Evolutionary conservation across 2,797 vertebrate genomes (phyloP), one percentile per base, ranked within the genome.

Genomic region (Oryzias dopingdopingensis): DNA sequence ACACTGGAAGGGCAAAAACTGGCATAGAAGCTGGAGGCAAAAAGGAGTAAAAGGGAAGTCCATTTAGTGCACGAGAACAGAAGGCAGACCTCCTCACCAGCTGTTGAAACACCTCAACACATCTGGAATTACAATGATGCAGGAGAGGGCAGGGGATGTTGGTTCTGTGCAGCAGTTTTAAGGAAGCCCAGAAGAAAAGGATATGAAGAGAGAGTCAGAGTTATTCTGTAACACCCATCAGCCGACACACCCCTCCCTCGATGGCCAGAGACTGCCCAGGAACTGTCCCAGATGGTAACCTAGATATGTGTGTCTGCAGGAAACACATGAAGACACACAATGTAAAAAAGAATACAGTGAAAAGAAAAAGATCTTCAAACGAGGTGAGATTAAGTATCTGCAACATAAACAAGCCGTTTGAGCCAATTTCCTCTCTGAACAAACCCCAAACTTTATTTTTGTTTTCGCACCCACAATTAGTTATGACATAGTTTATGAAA

Each of bases 241-340:
- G 89, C 48, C 96, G 92, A 84, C 97, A 99, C 72, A 98, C 96
- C 37, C 97, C 97, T 77, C 97, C 97, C 92, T 99, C 97, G 40
- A 99, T 99, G 44, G 97, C 97, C 86, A 99, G 91, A 0, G 96
- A 98, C 87, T 97, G 96, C 76, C 97, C 97, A n/a, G 96, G 95
- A 79, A 97, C 93, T 0, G 96, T 96, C 57, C 96, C 96, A 0
- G 96, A 94, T 67, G 97, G 97, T 77, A 99, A 92, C 86, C 97
- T 95, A 71, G 97, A 99, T 92, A 99, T 99, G 89, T 97, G 97
- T 66, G 97, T 98, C 97, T 99, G 93, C 51, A 70, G 78, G 82
- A 52, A 73, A 66, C 70, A 70, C 70, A 37, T 66, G 12, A 61
- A 18, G 42, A 10, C 18, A 58, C 22, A 63, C 26, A 65, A n/a